A percentile compares a stretch with the other conserved stretches of the same genome.
These are phyloP conservation scores for Tilapia sparmanii DNA, from an alignment of 2,113 vertebrate genomes.

Conservation along the genomic window DNA sequence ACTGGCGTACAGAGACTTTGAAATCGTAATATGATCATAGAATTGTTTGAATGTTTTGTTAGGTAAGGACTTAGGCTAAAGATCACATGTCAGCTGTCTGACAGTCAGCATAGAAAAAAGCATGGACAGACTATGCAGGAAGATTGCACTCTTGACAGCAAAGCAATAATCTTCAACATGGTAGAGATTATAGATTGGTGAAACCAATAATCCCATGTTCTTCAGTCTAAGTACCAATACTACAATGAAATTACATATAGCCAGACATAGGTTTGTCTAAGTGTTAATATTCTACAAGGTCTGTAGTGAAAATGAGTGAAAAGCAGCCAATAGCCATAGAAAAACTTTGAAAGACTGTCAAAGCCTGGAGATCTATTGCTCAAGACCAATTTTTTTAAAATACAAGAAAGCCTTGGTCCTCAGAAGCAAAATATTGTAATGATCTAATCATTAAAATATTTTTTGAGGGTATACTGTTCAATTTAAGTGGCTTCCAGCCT, in stretches of 20 bases:
- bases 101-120: neutral
- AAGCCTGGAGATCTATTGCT: neutral
- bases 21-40: neutral
- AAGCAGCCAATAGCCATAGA: neutral
- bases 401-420: neutral
- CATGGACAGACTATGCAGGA: neutral
- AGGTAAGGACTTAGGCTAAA: neutral
- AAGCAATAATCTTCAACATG: neutral
- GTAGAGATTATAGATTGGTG: neutral
- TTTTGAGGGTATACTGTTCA: neutral
- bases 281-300: neutral
- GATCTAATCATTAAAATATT: neutral
- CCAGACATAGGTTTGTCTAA: neutral
- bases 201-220: neutral
- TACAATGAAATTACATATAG: neutral
- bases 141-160: neutral
- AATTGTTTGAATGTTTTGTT: neutral
- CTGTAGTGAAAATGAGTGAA: neutral
- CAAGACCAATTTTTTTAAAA: neutral
- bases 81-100: neutral
- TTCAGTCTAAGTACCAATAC: neutral
- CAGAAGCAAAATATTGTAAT: neutral
- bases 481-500: neutral
- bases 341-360: neutral
- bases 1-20: neutral